phyloP scores from a whole-genome alignment of 1,140 invertebrate genomes.

The Lucilia sericata region DNA sequence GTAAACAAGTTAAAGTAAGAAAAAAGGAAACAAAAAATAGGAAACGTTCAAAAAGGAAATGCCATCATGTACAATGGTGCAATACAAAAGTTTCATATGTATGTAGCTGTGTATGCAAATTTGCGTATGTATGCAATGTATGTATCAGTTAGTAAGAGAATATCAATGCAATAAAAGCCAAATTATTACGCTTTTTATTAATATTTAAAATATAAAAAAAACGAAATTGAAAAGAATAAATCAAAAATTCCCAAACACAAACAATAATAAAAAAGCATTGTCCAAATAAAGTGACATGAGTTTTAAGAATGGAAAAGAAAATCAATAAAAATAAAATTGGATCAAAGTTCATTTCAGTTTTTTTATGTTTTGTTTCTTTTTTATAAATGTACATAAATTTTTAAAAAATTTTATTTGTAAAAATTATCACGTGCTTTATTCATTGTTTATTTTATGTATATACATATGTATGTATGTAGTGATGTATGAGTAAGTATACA shows the following conservation, averaged over 20 bases:
- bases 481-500: background rate
- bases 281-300: background rate
- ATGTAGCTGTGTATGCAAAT: background rate
- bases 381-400: background rate
- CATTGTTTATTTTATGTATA: background rate
- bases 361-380: background rate
- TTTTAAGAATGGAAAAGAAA: background rate
- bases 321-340: slow-evolving; percentile 3
- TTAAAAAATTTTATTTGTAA: background rate
- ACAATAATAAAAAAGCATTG: background rate
- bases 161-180: background rate
- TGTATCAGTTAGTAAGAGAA: background rate
- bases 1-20: slow-evolving; percentile 4
- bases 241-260: background rate
- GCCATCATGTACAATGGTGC: background rate
- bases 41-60: slow-evolving; percentile 14
- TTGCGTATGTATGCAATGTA: background rate
- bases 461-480: too few species aligned
- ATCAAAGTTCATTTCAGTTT: background rate
- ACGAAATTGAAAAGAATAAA: background rate
- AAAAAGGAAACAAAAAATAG: background rate
- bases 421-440: background rate
- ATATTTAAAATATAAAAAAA: background rate
- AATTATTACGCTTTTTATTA: background rate
- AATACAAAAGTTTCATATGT: background rate